phyloP scores from a whole-genome alignment of 2,888 invertebrate genomes.

The Chrysina gloriosa region DNA sequence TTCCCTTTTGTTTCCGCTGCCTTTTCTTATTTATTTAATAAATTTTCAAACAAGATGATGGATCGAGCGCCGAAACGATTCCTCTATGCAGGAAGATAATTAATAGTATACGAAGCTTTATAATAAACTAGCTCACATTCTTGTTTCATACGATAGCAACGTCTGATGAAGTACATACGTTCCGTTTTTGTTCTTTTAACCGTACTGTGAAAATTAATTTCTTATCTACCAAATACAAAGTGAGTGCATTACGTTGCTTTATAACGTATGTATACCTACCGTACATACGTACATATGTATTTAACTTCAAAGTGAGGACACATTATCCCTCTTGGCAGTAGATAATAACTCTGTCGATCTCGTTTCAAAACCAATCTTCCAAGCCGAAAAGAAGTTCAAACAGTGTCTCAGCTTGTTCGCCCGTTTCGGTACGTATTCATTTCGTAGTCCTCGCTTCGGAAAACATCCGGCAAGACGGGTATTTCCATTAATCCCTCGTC shows the following conservation, averaged over 20 bases:
- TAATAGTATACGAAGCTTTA: not conserved
- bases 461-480: constrained; percentile 9
- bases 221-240: not conserved
- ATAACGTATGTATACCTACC: not conserved
- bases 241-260: not conserved
- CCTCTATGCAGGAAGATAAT: not conserved
- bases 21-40: constrained; percentile 9
- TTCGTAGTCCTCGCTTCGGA: not conserved
- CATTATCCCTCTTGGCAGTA: not conserved
- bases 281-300: not conserved
- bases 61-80: not conserved
- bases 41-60: not conserved
- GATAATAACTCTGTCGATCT: constrained; percentile 3
- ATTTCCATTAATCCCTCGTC: constrained; percentile 28
- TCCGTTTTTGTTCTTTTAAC: not conserved
- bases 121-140: not conserved
- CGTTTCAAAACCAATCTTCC: constrained; percentile 2
- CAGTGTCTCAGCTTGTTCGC: not conserved
- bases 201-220: not conserved
- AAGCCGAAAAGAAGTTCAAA: not conserved
- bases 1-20: not conserved
- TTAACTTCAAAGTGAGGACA: not conserved
- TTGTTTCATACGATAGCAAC: too few relatives aligned
- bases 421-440: not conserved
- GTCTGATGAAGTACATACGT: not conserved